Conservation (phyloP, 1,140 invertebrate species). For the Tyrophagus putrescentiae region DNA sequence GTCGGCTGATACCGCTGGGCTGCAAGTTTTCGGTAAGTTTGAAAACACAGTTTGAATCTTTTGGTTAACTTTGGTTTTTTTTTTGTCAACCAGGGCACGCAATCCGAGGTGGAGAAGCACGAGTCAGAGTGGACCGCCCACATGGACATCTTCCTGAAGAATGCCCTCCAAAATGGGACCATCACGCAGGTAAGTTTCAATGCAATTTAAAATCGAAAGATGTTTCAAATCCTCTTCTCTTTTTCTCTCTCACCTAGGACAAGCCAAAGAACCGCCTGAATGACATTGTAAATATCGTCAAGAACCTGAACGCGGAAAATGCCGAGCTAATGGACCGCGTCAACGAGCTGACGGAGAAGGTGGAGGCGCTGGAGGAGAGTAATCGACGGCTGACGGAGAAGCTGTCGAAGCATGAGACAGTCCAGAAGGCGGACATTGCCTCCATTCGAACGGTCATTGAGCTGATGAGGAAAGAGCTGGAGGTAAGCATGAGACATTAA, state of each 20-base stretch:
- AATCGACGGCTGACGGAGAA: constrained; percentile 5
- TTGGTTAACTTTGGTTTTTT: constrained; percentile 15
- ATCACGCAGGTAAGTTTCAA: constrained; percentile 5
- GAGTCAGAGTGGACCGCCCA: constrained; percentile 20
- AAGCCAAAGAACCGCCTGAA: constrained; percentile 15
- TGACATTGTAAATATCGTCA: constrained; percentile 18
- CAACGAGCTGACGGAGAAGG: constrained; percentile 16
- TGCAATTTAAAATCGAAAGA: background rate
- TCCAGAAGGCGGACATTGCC: constrained; percentile 19
- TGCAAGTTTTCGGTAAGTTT: constrained; percentile 19
- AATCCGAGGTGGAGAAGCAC: constrained; percentile 18
- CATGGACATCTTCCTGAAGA: constrained; percentile 18
- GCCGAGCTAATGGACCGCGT: constrained; percentile 18
- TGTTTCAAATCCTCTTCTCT: background rate
- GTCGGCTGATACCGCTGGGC: constrained; percentile 9
- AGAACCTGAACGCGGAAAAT: constrained; percentile 18
- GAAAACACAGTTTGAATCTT: background rate
- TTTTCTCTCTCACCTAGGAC: background rate
- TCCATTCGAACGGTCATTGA: constrained; percentile 19
- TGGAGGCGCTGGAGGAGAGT: background rate
- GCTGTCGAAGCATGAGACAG: constrained; percentile 9
- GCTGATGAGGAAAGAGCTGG: constrained; percentile 19
- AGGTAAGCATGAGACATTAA: constrained; percentile 3
- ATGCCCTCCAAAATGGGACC: constrained; percentile 4
- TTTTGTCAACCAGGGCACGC: constrained; percentile 12